These are phyloP conservation scores for Hypomesus transpacificus DNA, from an alignment of 2,113 vertebrate genomes.

Conservation along the genomic window DNA sequence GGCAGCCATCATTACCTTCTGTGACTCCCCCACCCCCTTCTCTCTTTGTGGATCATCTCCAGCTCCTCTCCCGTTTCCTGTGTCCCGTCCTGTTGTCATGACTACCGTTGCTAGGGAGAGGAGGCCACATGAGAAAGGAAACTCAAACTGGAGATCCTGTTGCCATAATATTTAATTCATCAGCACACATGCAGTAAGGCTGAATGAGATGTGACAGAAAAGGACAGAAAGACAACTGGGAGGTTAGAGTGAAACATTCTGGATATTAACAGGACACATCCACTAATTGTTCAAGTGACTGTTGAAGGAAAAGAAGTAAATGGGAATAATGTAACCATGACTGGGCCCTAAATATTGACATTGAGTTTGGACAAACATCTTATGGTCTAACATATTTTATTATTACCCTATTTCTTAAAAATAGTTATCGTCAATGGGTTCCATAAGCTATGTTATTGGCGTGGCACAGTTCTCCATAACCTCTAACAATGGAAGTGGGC, in stretches of 20 bases:
- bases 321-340: too few relatives aligned
- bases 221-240: neutral
- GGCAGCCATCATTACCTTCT: conserved; percentile 29
- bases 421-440: too few relatives aligned
- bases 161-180: conserved; percentile 75
- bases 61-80: conserved; percentile 53
- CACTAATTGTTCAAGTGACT: neutral
- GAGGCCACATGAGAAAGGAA: conserved; percentile 61
- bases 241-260: neutral
- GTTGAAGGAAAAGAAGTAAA: too few relatives aligned
- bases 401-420: too few relatives aligned
- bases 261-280: neutral
- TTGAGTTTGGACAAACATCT: too few relatives aligned
- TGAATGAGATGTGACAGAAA: conserved; percentile 13
- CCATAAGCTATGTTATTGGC: too few relatives aligned
- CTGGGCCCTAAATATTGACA: too few relatives aligned
- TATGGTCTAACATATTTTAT: too few relatives aligned
- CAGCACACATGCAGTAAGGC: conserved; percentile 31
- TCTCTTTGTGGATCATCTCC: conserved; percentile 39
- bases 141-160: conserved; percentile 66
- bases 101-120: conserved; percentile 68
- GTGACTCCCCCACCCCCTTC: conserved; percentile 21
- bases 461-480: neutral
- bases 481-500: neutral
- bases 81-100: conserved; percentile 66